Percentiles rank a stretch among this genome's conserved stretches.
phyloP scores from a whole-genome alignment of 1,140 invertebrate species.

The Meloidogyne floridensis region DNA sequence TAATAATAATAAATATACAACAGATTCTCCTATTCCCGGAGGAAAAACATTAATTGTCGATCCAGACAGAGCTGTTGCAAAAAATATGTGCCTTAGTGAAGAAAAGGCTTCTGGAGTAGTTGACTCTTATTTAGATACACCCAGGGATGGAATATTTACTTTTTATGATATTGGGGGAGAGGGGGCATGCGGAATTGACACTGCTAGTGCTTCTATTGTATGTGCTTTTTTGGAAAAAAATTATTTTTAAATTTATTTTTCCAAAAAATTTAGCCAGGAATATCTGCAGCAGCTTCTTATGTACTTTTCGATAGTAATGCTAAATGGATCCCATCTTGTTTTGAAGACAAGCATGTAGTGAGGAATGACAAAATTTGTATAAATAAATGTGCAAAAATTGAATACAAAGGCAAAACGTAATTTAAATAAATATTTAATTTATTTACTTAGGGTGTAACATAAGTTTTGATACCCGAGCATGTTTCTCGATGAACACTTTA shows the following conservation, averaged over 20 bases:
- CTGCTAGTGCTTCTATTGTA: too few species aligned
- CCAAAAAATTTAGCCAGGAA: slow-evolving; percentile 3
- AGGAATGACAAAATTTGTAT: slow-evolving; percentile 38
- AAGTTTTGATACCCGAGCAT: too few species aligned
- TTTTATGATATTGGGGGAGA: slow-evolving; percentile 31
- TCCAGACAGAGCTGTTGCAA: too few species aligned
- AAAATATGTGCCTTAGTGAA: too few species aligned
- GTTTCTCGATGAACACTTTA: too few species aligned
- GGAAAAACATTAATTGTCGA: too few species aligned
- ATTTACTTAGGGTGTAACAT: too few species aligned
- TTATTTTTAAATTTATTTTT: too few species aligned
- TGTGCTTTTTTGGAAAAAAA: too few species aligned
- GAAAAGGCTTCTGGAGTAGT: slow-evolving; percentile 12
- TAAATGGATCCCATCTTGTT: slow-evolving; percentile 28
- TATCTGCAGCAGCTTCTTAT: slow-evolving; percentile 29
- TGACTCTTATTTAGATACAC: slow-evolving; percentile 24
- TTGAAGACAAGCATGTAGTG: slow-evolving; percentile 24
- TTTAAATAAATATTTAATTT: background rate
- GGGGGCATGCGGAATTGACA: slow-evolving; percentile 33
- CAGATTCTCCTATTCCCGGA: too few species aligned
- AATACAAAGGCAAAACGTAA: slow-evolving; percentile 42
- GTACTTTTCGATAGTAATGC: slow-evolving; percentile 29
- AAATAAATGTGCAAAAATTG: slow-evolving; percentile 39
- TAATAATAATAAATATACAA: too few species aligned
- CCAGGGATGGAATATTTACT: slow-evolving; percentile 27